Percentiles rank a stretch among this genome's conserved stretches.
These are phyloP conservation scores for Sciurus niger DNA, from an alignment of 2,113 vertebrate genomes.

Conservation along the genomic window DNA sequence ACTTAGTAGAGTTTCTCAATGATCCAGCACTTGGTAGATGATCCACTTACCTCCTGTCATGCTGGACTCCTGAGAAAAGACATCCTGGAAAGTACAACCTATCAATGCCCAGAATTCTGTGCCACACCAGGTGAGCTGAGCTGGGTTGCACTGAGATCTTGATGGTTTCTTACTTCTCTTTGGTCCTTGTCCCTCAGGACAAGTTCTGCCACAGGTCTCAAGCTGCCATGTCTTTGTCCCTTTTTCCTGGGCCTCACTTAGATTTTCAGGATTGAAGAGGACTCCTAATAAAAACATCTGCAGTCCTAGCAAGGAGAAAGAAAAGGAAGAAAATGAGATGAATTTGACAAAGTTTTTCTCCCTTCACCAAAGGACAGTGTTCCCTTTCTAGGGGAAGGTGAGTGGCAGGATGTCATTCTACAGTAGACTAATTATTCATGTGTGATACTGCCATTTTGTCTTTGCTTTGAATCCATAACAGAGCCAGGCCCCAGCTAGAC, in stretches of 20 bases:
- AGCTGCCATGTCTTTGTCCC: neutral
- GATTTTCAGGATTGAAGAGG: neutral
- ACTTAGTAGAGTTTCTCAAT: neutral
- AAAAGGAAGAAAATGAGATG: neutral
- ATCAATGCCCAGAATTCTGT: neutral
- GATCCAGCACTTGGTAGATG: neutral
- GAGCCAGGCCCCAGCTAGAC: neutral
- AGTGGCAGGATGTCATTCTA: too few species aligned
- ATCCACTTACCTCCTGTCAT: neutral
- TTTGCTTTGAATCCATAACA: neutral
- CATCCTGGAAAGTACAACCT: neutral
- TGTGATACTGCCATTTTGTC: neutral
- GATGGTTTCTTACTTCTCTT: neutral
- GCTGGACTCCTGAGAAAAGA: neutral
- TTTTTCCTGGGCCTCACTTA: neutral
- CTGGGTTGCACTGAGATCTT: neutral
- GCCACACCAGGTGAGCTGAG: neutral
- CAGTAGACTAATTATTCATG: neutral
- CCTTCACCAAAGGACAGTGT: neutral
- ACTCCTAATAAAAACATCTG: neutral
- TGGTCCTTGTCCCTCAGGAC: neutral
- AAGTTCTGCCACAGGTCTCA: neutral
- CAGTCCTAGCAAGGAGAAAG: neutral
- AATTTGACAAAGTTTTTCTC: neutral
- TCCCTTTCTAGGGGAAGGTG: neutral